A percentile compares a stretch with the other conserved stretches of the same genome.
Conservation (phyloP, 2,888 invertebrate genomes). For the Cotesia congregata region DNA sequence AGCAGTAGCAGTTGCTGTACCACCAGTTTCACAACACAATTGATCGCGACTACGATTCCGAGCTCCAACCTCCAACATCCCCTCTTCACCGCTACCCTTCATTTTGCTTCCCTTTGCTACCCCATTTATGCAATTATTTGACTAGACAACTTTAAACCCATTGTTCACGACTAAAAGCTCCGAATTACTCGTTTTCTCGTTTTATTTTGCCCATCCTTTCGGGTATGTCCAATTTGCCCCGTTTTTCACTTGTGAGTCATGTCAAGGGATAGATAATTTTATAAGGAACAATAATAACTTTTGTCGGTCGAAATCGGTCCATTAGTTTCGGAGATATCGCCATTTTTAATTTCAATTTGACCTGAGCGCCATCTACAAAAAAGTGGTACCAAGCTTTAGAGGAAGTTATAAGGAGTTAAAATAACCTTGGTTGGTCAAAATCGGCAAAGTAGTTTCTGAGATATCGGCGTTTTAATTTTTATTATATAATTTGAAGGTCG, state of each 20-base stretch:
- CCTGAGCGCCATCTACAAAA: no score
- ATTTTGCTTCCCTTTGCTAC: not conserved
- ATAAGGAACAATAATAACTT: no score
- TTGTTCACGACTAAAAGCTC: not conserved
- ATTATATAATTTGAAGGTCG: not conserved
- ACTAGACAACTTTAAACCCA: slow-evolving; percentile 1
- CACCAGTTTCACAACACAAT: slow-evolving; percentile 62
- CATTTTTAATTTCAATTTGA: no score
- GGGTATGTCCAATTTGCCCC: no score
- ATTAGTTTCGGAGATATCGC: no score
- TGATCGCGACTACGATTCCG: slow-evolving; percentile 52
- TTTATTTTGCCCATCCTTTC: not conserved
- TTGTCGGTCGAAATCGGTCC: no score
- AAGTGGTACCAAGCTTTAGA: not conserved
- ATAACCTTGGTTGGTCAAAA: not conserved
- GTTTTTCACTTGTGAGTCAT: no score
- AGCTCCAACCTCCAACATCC: not conserved
- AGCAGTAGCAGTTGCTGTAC: slow-evolving; percentile 53
- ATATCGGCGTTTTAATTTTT: not conserved
- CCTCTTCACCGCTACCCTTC: not conserved
- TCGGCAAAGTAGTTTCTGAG: not conserved
- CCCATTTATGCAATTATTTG: not conserved
- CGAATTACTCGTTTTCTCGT: not conserved
- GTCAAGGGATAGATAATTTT: no score
- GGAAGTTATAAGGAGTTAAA: not conserved